Evolutionary conservation across 35 echinoderm and acorn worm species (phyloP).

Genomic region (Apostichopus japonicus): DNA sequence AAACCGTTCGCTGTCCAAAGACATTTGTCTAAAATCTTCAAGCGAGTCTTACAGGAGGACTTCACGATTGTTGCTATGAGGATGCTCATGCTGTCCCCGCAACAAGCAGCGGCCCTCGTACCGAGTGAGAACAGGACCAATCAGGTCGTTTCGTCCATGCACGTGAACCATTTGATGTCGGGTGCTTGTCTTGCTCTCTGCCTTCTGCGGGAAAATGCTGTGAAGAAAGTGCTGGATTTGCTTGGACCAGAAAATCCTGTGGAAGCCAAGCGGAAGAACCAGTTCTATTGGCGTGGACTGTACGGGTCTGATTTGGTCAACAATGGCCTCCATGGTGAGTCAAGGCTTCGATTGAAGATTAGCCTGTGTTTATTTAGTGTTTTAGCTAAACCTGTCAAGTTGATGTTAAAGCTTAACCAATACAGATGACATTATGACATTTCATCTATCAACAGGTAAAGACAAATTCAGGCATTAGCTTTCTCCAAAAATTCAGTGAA

Average conservation of each 20-base stretch:
- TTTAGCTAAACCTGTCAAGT: no score
- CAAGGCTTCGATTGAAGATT: no score
- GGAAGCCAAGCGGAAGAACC: slow-evolving; percentile 74
- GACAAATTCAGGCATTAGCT: no score
- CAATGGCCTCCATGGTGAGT: slow-evolving; percentile 90
- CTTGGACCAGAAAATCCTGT: slow-evolving; percentile 81
- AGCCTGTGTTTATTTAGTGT: no score
- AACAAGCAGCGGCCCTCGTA: slow-evolving; percentile 60
- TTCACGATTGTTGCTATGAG: slow-evolving; percentile 81
- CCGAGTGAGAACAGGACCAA: slow-evolving; percentile 59
- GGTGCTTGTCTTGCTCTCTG: slow-evolving; percentile 76
- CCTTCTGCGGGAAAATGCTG: slow-evolving; percentile 92
- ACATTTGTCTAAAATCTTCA: slow-evolving; percentile 90
- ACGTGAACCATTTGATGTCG: slow-evolving; percentile 76
- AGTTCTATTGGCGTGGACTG: slow-evolving; percentile 92
- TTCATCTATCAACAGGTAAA: no score
- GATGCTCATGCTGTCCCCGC: slow-evolving; percentile 45
- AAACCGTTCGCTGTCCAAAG: slow-evolving; percentile 88
- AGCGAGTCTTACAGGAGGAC: slow-evolving; percentile 77
- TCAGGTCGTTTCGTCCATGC: slow-evolving; percentile 62
- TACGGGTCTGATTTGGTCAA: slow-evolving; percentile 91
- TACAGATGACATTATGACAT: no score
- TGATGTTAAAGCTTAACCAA: no score
- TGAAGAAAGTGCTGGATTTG: slow-evolving; percentile 84
- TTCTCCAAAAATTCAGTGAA: no score